phyloP scores from a whole-genome alignment of 1,140 invertebrate species.

The Bombus superbus region DNA sequence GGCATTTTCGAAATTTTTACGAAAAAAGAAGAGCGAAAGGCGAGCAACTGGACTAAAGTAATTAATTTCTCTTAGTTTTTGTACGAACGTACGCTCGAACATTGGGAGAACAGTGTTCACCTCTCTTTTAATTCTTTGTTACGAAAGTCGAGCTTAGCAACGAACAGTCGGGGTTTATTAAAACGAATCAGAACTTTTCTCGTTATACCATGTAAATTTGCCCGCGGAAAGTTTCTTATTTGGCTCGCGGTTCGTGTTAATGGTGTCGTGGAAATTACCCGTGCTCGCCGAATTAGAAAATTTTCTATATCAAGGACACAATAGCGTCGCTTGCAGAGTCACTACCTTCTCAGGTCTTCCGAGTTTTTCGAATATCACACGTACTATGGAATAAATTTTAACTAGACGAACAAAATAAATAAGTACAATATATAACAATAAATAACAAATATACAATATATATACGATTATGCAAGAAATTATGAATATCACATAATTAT shows the following conservation, averaged over 20 bases:
- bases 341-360: too few species aligned
- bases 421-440: neutral
- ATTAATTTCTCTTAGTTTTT: neutral
- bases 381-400: neutral
- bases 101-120: neutral
- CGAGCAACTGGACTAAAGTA: neutral
- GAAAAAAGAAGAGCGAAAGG: neutral
- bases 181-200: slow-evolving; percentile 22
- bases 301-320: too few species aligned
- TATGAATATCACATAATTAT: neutral
- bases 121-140: neutral
- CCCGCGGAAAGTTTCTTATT: neutral
- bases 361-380: too few species aligned
- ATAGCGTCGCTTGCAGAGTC: too few species aligned
- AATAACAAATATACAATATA: neutral
- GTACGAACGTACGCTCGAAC: neutral
- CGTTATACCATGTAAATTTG: slow-evolving; percentile 21
- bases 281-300: too few species aligned
- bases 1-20: neutral
- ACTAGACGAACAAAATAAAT: neutral
- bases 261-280: neutral
- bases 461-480: neutral
- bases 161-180: slow-evolving; percentile 8
- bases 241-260: neutral
- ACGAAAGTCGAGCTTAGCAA: neutral